Evolutionary conservation across 1,140 invertebrate species (phyloP).

Genomic region (Heliconius nattereri): DNA sequence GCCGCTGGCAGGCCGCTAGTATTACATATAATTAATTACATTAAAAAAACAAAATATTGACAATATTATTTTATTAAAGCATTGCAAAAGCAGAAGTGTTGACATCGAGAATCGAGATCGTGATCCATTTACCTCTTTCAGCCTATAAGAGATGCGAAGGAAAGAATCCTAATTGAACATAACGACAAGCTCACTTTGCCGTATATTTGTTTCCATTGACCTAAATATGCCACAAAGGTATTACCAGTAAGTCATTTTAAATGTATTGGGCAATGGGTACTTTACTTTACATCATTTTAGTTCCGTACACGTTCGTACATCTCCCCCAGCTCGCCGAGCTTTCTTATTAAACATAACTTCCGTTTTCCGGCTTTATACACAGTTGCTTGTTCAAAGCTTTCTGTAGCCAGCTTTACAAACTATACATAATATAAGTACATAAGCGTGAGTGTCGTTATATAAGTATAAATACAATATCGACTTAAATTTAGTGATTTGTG

Average conservation of each 20-base stretch:
- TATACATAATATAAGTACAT: too few relatives aligned
- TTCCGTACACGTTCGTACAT: not conserved
- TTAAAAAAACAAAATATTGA: too few relatives aligned
- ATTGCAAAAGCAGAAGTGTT: not conserved
- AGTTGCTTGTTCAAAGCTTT: not conserved
- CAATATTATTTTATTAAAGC: too few relatives aligned
- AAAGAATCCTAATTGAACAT: constrained; percentile 31
- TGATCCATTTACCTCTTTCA: constrained; percentile 32
- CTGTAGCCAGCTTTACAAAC: not conserved
- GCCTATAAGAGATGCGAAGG: not conserved
- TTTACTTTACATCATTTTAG: too few relatives aligned
- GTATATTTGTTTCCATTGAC: constrained; percentile 63
- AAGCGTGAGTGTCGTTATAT: not conserved
- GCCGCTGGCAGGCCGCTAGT: too few relatives aligned
- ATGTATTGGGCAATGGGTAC: too few relatives aligned
- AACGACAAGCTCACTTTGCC: constrained; percentile 27
- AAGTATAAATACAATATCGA: too few relatives aligned
- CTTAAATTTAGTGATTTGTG: too few relatives aligned
- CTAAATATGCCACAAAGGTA: constrained; percentile 46
- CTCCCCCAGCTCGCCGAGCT: not conserved
- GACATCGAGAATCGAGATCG: not conserved
- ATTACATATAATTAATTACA: too few relatives aligned
- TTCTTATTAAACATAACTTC: not conserved
- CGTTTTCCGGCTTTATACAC: not conserved
- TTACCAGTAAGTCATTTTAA: not conserved